Evolutionary conservation across 2,888 invertebrate genomes (phyloP).

Genomic region (Altica lythri): DNA sequence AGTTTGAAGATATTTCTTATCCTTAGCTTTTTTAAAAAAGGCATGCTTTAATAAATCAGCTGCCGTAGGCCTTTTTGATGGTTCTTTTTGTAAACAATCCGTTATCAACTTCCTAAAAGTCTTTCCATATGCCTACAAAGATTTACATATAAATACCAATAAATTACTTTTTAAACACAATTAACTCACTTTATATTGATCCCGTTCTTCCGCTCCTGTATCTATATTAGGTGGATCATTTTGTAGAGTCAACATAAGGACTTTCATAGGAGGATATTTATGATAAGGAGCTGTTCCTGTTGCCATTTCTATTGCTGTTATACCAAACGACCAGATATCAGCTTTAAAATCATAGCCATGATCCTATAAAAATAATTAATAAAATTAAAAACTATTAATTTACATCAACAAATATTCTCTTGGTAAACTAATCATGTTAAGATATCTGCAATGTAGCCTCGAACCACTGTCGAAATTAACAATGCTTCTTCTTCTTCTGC

Average conservation of each 20-base stretch:
- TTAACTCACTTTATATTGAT: conserved; percentile 80
- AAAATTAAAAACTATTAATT: neutral
- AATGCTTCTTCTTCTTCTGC: no score
- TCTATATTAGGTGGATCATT: conserved; percentile 98
- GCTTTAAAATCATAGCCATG: conserved; percentile 99
- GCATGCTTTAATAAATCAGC: conserved; percentile 95
- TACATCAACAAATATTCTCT: no score
- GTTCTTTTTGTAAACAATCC: conserved; percentile 96
- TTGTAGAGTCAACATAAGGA: conserved; percentile 95
- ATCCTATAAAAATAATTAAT: conserved; percentile 64
- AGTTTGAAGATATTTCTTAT: conserved; percentile 84
- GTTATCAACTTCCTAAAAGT: conserved; percentile 96
- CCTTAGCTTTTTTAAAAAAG: conserved; percentile 97
- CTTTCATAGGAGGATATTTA: conserved; percentile 99
- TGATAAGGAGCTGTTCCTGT: conserved; percentile 98
- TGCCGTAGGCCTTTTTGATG: conserved; percentile 91
- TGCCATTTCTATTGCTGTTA: conserved; percentile 98
- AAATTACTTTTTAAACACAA: neutral
- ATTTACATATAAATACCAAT: conserved; percentile 6
- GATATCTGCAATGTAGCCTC: no score
- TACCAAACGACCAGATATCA: conserved; percentile 92
- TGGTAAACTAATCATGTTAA: no score
- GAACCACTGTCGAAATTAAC: no score
- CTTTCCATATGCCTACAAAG: conserved; percentile 80
- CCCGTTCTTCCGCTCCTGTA: conserved; percentile 92